Evolutionary conservation across 2,888 invertebrate species (phyloP).

Genomic region (Portevinia maculata): DNA sequence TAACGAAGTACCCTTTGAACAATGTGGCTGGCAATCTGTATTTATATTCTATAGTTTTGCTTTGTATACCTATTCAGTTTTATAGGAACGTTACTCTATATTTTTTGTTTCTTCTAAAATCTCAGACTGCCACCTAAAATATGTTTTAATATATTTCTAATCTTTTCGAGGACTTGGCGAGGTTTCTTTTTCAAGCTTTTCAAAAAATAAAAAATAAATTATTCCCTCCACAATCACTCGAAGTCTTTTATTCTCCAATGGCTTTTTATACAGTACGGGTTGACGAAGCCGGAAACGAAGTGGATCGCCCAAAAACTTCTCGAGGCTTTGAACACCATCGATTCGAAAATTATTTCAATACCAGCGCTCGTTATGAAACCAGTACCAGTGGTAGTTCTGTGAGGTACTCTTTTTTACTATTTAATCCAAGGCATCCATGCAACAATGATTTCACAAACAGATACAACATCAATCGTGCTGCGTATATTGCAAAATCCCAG

Average conservation of each 20-base stretch:
- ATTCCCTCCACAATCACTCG: not conserved
- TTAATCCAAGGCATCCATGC: too few relatives aligned
- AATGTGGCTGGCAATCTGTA: too few relatives aligned
- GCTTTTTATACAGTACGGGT: conserved; percentile 77
- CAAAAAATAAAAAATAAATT: not conserved
- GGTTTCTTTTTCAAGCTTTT: not conserved
- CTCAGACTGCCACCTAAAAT: too few relatives aligned
- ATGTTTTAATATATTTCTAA: not conserved
- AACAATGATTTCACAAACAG: conserved; percentile 49
- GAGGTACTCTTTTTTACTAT: conserved; percentile 21
- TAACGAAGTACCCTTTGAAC: too few relatives aligned
- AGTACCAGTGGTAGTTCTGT: not conserved
- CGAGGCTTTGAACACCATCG: conserved; percentile 55
- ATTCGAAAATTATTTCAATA: conserved; percentile 11
- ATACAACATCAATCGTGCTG: conserved; percentile 76
- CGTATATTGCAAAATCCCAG: conserved; percentile 75
- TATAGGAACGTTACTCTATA: too few relatives aligned
- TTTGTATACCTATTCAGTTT: too few relatives aligned
- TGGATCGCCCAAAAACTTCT: conserved; percentile 73
- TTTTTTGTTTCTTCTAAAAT: too few relatives aligned
- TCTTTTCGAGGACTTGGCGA: not conserved
- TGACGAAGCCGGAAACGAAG: conserved; percentile 75
- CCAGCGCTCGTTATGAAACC: conserved; percentile 9
- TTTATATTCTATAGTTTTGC: too few relatives aligned
- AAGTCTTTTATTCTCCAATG: conserved; percentile 70